phyloP scores from a whole-genome alignment of 1,140 invertebrate genomes.

The Mya arenaria region DNA sequence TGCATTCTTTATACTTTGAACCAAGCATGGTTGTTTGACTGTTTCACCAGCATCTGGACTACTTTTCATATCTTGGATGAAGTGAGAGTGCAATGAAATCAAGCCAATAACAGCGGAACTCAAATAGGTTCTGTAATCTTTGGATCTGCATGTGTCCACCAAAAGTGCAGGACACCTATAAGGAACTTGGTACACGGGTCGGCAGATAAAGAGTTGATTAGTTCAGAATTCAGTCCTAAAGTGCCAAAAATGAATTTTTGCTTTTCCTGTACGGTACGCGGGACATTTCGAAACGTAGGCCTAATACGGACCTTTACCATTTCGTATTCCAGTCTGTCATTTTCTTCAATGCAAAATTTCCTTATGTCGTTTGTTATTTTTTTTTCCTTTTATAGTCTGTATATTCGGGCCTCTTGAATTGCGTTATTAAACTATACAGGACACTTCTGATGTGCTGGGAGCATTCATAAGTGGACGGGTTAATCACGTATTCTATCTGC shows the following conservation, averaged over 20 bases:
- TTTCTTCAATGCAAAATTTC: slow-evolving; percentile 77
- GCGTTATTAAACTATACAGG: slow-evolving; percentile 87
- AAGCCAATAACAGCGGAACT: slow-evolving; percentile 64
- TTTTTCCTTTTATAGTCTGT: slow-evolving; percentile 76
- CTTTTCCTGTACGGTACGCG: slow-evolving; percentile 16
- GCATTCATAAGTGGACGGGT: slow-evolving; percentile 84
- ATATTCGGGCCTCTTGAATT: too few species aligned
- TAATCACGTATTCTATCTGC: slow-evolving; percentile 86
- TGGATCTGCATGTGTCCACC: slow-evolving; percentile 82
- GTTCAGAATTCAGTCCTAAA: slow-evolving; percentile 51
- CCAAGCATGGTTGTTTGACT: too few species aligned
- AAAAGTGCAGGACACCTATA: slow-evolving; percentile 85
- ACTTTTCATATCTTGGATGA: too few species aligned
- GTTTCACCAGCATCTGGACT: too few species aligned
- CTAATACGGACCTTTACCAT: too few species aligned
- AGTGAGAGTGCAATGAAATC: slow-evolving; percentile 57
- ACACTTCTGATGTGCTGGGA: slow-evolving; percentile 85
- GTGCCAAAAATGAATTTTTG: slow-evolving; percentile 57
- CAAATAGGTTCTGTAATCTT: slow-evolving; percentile 59
- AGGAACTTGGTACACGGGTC: too few species aligned
- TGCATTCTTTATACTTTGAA: too few species aligned
- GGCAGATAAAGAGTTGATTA: too few species aligned
- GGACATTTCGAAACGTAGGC: slow-evolving; percentile 62
- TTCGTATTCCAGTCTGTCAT: slow-evolving; percentile 73
- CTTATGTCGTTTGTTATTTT: slow-evolving; percentile 50